Evolutionary conservation across 2,888 invertebrate genomes (phyloP).

Genomic region (Platycnemis pennipes): DNA sequence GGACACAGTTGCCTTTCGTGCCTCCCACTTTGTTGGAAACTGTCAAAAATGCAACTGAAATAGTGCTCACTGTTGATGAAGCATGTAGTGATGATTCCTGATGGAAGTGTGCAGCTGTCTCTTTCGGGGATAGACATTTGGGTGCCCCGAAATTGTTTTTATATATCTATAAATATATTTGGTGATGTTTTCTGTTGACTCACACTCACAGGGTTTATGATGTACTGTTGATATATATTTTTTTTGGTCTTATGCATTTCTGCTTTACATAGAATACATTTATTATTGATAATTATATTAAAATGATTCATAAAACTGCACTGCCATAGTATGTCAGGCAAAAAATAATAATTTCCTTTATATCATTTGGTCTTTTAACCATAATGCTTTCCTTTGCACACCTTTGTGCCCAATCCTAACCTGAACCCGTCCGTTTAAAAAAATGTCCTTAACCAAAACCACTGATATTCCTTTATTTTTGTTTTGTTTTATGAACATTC

Average conservation of each 20-base stretch:
- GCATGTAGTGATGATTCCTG: conserved; percentile 64
- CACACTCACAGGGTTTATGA: conserved; percentile 67
- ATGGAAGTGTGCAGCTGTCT: conserved; percentile 61
- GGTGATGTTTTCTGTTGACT: conserved; percentile 67
- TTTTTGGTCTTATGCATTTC: conserved; percentile 66
- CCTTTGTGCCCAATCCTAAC: conserved; percentile 63
- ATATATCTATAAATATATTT: conserved; percentile 54
- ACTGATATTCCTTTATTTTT: conserved; percentile 60
- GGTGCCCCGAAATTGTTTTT: conserved; percentile 56
- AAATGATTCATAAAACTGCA: conserved; percentile 64
- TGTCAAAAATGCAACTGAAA: conserved; percentile 56
- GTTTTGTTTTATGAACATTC: conserved; percentile 68
- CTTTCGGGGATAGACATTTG: conserved; percentile 56
- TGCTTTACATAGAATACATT: conserved; percentile 64
- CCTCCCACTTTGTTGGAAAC: conserved; percentile 60
- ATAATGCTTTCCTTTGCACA: conserved; percentile 66
- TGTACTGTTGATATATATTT: conserved; percentile 62
- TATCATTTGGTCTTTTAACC: conserved; percentile 67
- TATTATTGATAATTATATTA: conserved; percentile 62
- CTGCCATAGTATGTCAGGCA: conserved; percentile 67
- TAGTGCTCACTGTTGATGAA: conserved; percentile 63
- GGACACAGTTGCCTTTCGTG: conserved; percentile 58
- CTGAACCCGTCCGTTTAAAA: conserved; percentile 49
- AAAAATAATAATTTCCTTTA: conserved; percentile 59
- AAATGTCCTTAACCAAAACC: conserved; percentile 44